phyloP scores from a whole-genome alignment of 2,113 vertebrate species.

The Balaeniceps rex region DNA sequence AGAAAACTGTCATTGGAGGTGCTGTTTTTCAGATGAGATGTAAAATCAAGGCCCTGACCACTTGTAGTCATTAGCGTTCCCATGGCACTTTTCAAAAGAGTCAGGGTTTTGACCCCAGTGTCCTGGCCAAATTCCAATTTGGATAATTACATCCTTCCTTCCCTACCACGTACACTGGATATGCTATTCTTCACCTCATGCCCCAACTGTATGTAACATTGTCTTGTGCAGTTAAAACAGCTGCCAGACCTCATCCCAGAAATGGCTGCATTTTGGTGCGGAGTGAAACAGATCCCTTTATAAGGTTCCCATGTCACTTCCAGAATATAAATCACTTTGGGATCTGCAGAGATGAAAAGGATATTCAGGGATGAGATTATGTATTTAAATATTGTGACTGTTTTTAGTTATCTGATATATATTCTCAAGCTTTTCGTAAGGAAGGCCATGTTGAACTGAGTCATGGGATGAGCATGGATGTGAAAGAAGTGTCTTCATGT shows the following conservation, averaged over 20 bases:
- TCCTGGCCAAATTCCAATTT: not conserved
- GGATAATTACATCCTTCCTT: conserved; percentile 4
- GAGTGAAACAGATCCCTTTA: not conserved
- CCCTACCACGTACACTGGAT: not conserved
- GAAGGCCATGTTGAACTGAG: not conserved
- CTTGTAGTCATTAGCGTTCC: not conserved
- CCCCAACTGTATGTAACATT: not conserved
- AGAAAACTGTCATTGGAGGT: not conserved
- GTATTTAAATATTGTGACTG: not conserved
- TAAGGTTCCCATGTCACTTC: not conserved
- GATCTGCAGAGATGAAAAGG: not conserved
- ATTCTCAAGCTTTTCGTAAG: not conserved
- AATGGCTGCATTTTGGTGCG: not conserved
- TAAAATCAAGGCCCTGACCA: not conserved
- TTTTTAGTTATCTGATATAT: not conserved
- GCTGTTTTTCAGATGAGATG: not conserved
- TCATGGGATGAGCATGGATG: not conserved
- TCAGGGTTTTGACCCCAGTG: not conserved
- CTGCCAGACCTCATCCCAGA: not conserved
- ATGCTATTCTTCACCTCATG: not conserved
- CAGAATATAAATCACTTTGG: not conserved
- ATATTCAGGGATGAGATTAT: not conserved
- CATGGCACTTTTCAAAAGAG: not conserved
- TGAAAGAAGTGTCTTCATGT: not conserved
- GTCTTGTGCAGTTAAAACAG: not conserved